Base-by-base conservation (phyloP, 2,888 invertebrate species). In the Agrotis ipsilon region DNA sequence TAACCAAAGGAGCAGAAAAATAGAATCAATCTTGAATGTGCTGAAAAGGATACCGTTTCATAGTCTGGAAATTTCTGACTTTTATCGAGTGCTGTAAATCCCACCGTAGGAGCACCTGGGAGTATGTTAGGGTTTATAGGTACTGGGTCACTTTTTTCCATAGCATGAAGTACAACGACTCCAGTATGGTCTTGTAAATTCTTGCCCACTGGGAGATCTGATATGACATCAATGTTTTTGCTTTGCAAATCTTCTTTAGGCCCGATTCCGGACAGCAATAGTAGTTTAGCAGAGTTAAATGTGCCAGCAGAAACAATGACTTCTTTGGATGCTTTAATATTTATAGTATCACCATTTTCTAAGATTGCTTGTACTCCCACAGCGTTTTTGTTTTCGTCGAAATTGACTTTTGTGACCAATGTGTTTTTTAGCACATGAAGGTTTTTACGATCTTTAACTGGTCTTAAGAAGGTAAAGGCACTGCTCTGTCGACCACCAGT, bases 131-230 rank as follows among this genome's bases (percentile, higher is more conserved):
- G 80, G 49, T 79, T 52, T 3, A 61, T 1, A 3, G 39, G 57
- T n/a, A 14, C 14, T 7, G 45, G 21, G 0, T 49, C 45, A n/a
- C 18, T 21, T 58, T 68, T 68, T 61, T 80, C 75, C 68, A 82
- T 74, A 2, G 71, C 59, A 60, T 74, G 55, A 5, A 49, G 32
- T 21, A 80, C 43, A 0, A 71, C 39, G 19, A 78, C 75, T n/a
- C 70, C 70, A 7, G 55, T 66, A n/a, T 98, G 98, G 87, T 98
- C 97, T 82, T 98, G 98, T 14, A 98, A 92, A 88, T 98, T 98
- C 81, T 96, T 94, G 0, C 98, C 98, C 1, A 98, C 98, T 19
- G 97, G 97, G 21, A 97, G 92, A 90, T 98, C 95, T 74, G 97
- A 94, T 1, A 97, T 88, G 0, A 97, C 94, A 59, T 92, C 86